phyloP scores from a whole-genome alignment of 2,888 invertebrate genomes.

The Thyatira batis region DNA sequence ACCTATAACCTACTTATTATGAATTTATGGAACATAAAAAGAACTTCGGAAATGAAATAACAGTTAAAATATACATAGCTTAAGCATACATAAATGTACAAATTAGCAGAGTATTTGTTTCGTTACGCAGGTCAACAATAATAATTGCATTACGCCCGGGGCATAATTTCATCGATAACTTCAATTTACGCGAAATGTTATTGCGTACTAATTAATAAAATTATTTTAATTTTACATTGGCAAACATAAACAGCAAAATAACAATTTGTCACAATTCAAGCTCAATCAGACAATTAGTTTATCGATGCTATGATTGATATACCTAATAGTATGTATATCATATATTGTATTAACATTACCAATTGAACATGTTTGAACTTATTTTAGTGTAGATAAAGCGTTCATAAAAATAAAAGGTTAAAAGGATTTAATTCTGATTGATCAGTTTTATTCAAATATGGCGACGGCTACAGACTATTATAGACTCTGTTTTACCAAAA shows the following conservation, averaged over 20 bases:
- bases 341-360: too few species aligned
- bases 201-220: constrained; percentile 59
- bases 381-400: too few species aligned
- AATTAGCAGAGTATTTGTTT: constrained; percentile 48
- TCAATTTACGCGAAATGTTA: constrained; percentile 54
- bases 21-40: neutral
- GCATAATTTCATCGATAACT: constrained; percentile 56
- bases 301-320: constrained; percentile 8
- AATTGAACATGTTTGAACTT: too few species aligned
- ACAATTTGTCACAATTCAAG: constrained; percentile 40
- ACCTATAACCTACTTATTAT: too few species aligned
- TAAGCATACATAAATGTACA: constrained; percentile 27
- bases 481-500: neutral
- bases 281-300: constrained; percentile 26
- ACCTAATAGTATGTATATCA: too few species aligned
- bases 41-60: neutral
- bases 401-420: too few species aligned
- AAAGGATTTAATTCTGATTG: too few species aligned
- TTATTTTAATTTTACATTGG: constrained; percentile 53
- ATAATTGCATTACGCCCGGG: constrained; percentile 46
- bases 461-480: too few species aligned
- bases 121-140: constrained; percentile 38
- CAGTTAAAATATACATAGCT: constrained; percentile 8
- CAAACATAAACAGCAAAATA: constrained; percentile 35
- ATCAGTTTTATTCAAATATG: too few species aligned